Percentiles rank a stretch among this genome's conserved stretches.
phyloP scores from a whole-genome alignment of 2,888 invertebrate genomes.

The Thereva unica region DNA sequence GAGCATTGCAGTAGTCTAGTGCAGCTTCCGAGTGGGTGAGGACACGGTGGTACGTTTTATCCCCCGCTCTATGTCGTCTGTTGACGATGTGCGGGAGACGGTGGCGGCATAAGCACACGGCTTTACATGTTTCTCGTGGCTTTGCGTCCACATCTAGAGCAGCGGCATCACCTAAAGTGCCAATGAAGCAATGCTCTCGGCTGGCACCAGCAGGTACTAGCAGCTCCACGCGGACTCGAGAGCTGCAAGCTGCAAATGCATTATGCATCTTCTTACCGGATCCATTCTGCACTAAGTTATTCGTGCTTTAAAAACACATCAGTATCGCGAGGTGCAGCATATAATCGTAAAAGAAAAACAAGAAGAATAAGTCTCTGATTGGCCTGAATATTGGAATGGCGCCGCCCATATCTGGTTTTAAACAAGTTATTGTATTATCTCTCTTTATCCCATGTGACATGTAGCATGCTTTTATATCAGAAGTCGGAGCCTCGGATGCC shows the following conservation, averaged over 20 bases:
- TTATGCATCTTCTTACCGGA: slow-evolving; percentile 33
- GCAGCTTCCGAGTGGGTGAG: no score
- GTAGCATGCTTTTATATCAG: slow-evolving; percentile 33
- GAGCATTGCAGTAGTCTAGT: no score
- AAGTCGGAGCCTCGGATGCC: not conserved
- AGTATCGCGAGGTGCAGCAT: slow-evolving; percentile 44
- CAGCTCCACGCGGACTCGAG: not conserved
- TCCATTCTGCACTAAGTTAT: slow-evolving; percentile 30
- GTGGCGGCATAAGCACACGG: no score
- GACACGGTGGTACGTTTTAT: no score
- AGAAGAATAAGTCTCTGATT: slow-evolving; percentile 50
- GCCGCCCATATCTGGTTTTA: slow-evolving; percentile 58
- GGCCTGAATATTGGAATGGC: slow-evolving; percentile 53
- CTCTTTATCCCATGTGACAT: slow-evolving; percentile 40
- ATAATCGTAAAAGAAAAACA: slow-evolving; percentile 42
- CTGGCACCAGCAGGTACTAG: not conserved
- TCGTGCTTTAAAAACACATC: slow-evolving; percentile 39
- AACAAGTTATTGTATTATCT: slow-evolving; percentile 41
- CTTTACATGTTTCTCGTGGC: no score
- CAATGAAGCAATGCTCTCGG: not conserved
- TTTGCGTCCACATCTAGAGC: no score
- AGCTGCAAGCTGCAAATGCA: slow-evolving; percentile 4
- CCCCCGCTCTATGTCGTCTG: no score
- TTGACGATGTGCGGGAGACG: no score
- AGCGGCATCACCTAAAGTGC: no score